Evolutionary conservation across 1,140 invertebrate species (phyloP).

Genomic region (Drosophila melanica): DNA sequence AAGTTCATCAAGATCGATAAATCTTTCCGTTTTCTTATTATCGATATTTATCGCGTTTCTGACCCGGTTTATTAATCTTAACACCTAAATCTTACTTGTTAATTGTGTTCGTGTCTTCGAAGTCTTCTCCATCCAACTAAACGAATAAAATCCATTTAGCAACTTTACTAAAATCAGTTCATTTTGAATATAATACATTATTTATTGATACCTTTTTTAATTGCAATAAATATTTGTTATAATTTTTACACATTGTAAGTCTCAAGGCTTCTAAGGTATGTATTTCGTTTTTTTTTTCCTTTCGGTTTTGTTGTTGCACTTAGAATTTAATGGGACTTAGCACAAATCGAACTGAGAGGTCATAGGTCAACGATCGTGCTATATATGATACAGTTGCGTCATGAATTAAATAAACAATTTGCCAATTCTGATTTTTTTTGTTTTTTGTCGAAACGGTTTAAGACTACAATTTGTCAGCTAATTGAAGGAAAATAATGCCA

Average conservation of each 20-base stretch:
- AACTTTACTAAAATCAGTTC: not conserved
- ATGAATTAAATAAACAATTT: constrained; percentile 10
- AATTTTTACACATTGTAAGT: constrained; percentile 74
- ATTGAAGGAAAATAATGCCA: constrained; percentile 67
- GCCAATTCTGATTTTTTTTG: constrained; percentile 8
- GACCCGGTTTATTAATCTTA: too few species aligned
- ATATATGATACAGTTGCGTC: constrained; percentile 68
- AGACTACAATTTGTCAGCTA: constrained; percentile 48
- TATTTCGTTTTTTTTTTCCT: constrained; percentile 8
- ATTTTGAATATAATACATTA: constrained; percentile 69
- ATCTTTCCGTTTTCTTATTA: too few species aligned
- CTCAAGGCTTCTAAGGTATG: constrained; percentile 62
- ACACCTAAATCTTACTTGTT: too few species aligned
- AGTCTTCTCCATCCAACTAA: too few species aligned
- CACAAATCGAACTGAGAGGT: constrained; percentile 27
- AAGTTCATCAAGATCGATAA: too few species aligned
- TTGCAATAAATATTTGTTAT: constrained; percentile 78
- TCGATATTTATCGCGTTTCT: too few species aligned
- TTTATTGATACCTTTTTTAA: constrained; percentile 69
- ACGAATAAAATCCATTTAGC: too few species aligned
- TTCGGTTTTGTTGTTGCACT: constrained; percentile 40
- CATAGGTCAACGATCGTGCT: constrained; percentile 6
- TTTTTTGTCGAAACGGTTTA: constrained; percentile 17
- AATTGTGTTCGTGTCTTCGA: too few species aligned
- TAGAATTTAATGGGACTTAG: constrained; percentile 43